A percentile compares a stretch with the other conserved stretches of the same genome.
Conservation (phyloP, 2,113 vertebrate genomes). For the Upupa epops region DNA sequence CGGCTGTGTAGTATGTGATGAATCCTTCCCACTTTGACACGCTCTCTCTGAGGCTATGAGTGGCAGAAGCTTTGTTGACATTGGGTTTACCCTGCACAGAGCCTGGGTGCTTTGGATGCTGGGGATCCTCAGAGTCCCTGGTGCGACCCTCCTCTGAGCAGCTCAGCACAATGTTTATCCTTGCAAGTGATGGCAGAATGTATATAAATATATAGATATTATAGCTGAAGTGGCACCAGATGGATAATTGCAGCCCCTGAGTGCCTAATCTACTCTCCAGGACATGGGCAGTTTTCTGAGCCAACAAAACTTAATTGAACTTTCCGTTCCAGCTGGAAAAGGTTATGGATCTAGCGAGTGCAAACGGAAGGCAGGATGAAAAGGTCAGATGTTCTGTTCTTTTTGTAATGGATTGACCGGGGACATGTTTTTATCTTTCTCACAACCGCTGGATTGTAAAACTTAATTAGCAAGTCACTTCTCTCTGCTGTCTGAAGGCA, state of each 20-base stretch:
- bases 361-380: slow-evolving; percentile 72
- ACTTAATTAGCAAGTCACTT: slow-evolving; percentile 70
- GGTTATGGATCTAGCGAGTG: slow-evolving; percentile 75
- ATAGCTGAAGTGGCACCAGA: slow-evolving; percentile 77
- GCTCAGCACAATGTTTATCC: slow-evolving; percentile 17
- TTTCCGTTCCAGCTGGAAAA: slow-evolving; percentile 83
- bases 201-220: slow-evolving; percentile 75
- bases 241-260: slow-evolving; percentile 82
- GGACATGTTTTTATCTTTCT: slow-evolving; percentile 71
- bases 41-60: not conserved
- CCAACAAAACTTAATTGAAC: slow-evolving; percentile 86
- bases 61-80: not conserved
- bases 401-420: slow-evolving; percentile 77
- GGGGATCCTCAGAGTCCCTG: not conserved
- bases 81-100: not conserved
- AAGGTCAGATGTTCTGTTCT: slow-evolving; percentile 77
- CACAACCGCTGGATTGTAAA: slow-evolving; percentile 69
- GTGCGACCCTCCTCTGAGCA: not conserved
- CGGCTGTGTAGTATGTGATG: not conserved
- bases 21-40: slow-evolving; percentile 9
- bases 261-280: slow-evolving; percentile 81
- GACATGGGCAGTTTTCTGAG: slow-evolving; percentile 80
- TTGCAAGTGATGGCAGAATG: slow-evolving; percentile 28
- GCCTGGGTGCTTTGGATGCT: not conserved
- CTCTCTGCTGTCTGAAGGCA: slow-evolving; percentile 39